Evolutionary conservation across 2,113 vertebrate genomes (phyloP).

Genomic region (Gnathonemus echidnorhynchus): DNA sequence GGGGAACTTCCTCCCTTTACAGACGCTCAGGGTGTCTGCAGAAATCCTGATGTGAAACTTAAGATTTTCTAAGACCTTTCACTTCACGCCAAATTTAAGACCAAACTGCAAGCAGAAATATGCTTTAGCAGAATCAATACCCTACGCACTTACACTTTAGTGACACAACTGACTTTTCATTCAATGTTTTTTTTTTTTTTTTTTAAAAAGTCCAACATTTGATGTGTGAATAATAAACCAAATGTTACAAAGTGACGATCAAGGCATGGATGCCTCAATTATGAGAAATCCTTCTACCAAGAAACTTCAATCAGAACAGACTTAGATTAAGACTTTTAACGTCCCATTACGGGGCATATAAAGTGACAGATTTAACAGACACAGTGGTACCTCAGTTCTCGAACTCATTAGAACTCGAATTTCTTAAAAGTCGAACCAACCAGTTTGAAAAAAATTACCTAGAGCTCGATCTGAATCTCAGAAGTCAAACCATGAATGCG

Average conservation of each 20-base stretch:
- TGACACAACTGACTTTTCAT: not conserved
- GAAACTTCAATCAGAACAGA: not conserved
- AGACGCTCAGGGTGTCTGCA: not conserved
- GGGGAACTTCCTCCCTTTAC: not conserved
- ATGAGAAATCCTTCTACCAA: not conserved
- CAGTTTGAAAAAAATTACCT: too few species aligned
- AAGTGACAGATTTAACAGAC: not conserved
- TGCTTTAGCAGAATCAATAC: not conserved
- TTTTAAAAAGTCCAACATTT: not conserved
- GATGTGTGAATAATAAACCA: not conserved
- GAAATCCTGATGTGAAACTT: not conserved
- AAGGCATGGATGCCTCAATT: not conserved
- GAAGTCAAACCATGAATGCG: too few species aligned
- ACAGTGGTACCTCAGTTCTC: too few species aligned
- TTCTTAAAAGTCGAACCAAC: too few species aligned
- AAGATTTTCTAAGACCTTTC: not conserved
- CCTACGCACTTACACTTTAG: not conserved
- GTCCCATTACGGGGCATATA: not conserved
- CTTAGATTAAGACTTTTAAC: not conserved
- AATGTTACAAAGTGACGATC: not conserved
- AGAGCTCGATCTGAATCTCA: too few species aligned
- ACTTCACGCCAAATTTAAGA: not conserved
- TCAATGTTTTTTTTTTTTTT: not conserved
- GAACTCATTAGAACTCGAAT: too few species aligned
- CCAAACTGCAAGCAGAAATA: too few species aligned